Evolutionary conservation across 2,888 invertebrate genomes (phyloP), one percentile per base, ranked within the genome.

Genomic region (Syritta pipiens): DNA sequence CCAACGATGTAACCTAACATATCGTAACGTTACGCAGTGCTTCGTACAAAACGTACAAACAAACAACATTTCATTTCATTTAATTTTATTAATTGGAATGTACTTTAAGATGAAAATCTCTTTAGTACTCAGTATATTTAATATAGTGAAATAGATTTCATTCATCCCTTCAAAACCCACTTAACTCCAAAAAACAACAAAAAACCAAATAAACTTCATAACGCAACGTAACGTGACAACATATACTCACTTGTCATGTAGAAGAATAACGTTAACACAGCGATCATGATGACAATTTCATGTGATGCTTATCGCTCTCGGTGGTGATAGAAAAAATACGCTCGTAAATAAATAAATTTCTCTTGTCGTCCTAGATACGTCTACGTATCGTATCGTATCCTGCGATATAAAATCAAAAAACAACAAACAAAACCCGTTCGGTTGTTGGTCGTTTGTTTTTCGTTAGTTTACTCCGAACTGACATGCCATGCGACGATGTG

Each of bases 231-330:
- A n/a, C n/a, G 17, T 6, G n/a, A 9, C 3, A 4, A 1, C 9
- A 10, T 28, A 40, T 82, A 88, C 88, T 88, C 84, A 88, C 88
- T 87, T 86, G 87, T 87, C 86, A 88, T 86, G 83, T 88, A 88
- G 84, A 88, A 87, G 69, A 88, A 84, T 81, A 88, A 82, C 84
- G 86, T 85, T 81, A 87, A 83, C 83, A 87, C 85, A 83, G 87
- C 86, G 84, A 88, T 85, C 88, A 88, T 88, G 84, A 84, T 86
- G 87, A 84, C 83, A 83, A 69, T 62, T n/a, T 79, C 79, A 79
- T 79, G 74, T 79, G 74, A 79, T 79, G 57, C 30, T 48, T 72
- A 65, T 77, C 77, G 65, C 51, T 22, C 65, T 74, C 79, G 79
- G 74, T 79, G 74, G 79, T 79, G 57, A 57, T 72, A 35, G 63